Evolutionary conservation across 2,888 invertebrate species (phyloP), one percentile per base, ranked within the genome.

Genomic region (Hemistola chrysoprasaria): DNA sequence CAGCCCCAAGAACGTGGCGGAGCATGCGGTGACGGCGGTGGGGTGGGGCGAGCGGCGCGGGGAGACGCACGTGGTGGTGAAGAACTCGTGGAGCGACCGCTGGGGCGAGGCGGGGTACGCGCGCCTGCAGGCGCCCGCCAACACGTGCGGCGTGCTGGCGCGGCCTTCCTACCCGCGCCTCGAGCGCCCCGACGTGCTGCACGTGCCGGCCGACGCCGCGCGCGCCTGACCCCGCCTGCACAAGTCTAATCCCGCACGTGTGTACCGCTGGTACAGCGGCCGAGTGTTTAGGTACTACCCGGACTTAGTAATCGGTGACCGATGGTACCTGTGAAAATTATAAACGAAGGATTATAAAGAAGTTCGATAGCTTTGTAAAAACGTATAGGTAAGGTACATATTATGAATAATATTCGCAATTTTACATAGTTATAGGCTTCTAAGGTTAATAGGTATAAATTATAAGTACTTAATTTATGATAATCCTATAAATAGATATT

Each of bases 11-110:
- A 36, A 42, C 22, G 48, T 51, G 26, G 47, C 61, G 45, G 40
- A 47, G 34, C 85, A 85, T 59, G 85, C 85, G 0, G 76, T 84
- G 57, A 43, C 80, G 50, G 83, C 81, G 6, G 84, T 85, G 43
- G 85, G 85, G 0, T 86, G 82, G 82, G 78, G 73, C 33, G 56
- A 59, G 56, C 52, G 53, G 33, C 52, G 62, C 23, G 68, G 67
- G 1, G 71, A 71, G 49, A 62, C 77, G n/a, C 69, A 78, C 71
- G 71, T 84, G 65, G 73, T 76, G 30, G 44, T 84, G 48, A 84
- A 86, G 74, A 85, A 86, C 71, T 79, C 82, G 35, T 84, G 81
- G 79, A 65, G 71, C 2, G 50, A 56, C 10, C 53, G 37, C 44
- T 83, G 82, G 82, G 83, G 78, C 28, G 78, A 79, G 22, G 65